Evolutionary conservation across 2,797 vertebrate genomes (phyloP), one percentile per base, ranked within the genome.

Genomic region (Galago senegalensis): DNA sequence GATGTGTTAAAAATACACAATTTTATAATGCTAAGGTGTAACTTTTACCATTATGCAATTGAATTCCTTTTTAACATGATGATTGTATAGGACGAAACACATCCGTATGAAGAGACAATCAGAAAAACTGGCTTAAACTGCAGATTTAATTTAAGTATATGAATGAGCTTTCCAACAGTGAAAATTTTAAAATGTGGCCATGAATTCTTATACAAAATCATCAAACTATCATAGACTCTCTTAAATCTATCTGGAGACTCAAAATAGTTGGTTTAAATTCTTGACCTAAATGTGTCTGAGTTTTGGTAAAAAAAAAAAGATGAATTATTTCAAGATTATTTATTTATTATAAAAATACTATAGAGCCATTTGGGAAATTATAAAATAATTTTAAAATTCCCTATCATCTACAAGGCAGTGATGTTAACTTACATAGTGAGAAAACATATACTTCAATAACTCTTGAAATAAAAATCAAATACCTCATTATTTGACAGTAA

Each of bases 21-120:
- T 2, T 91, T 40, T 87, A 14, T 49, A 87, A 72, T 20, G 4
- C 37, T 86, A 79, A 69, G 23, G 88, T 93, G 29, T 11, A 53
- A 92, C 21, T 82, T 96, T 75, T 87, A 63, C 40, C 91, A 46
- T 75, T 60, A 29, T 75, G 6, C 11, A 61, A 81, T 7, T 90
- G 17, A 93, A 67, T 93, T 91, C 16, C 31, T 8, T 82, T 95
- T 89, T 86, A 83, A 86, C 91, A 87, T 91, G 40, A 53, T 79
- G 34, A 56, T 67, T 92, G 20, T 9, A 65, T 4, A 75, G 34
- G 40, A 25, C 82, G 20, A 94, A 91, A 86, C 37, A 7, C 7
- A 73, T 58, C n/a, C 87, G 20, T 80, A 87, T 72, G 80, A 85
- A 69, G 80, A 16, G 12, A 82, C 34, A 67, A n/a, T 43, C 56